Evolutionary conservation across 2,797 vertebrate species (phyloP), one percentile per base, ranked within the genome.

Genomic region (Myotis planiceps): DNA sequence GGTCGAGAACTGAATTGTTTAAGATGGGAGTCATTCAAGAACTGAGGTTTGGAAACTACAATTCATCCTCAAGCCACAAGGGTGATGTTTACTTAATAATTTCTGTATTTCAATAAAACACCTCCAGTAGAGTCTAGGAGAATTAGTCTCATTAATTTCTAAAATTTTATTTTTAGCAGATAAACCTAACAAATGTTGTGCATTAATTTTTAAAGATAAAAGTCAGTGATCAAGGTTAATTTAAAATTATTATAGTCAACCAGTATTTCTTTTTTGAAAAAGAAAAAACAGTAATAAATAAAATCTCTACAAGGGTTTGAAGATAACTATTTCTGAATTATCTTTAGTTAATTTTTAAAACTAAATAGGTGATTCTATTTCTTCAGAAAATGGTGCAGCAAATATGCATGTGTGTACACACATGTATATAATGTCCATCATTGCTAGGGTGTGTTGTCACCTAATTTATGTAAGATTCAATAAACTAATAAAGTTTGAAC

Each of bases 401-500:
- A 55, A 27, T 86, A 47, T 3, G 9, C 32, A 34, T 51, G 23
- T 65, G 9, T 21, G 2, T 53, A 12, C 10, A 55, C 3, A 39
- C 19, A 47, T 45, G 15, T 29, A 42, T 34, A 53, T 2, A 49
- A 9, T 68, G 6, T 21, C 6, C 32, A 71, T 63, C 27, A 21
- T 3, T 71, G 15, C 37, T 49, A 55, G 1, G 66, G 37, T 16
- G 21, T 72, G 13, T 49, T 55, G 19, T 58, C 63, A 81, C 6
- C 49, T 82, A 69, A 81, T 85, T 92, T 82, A 93, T 71, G 53
- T 12, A 92, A 94, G 97, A 92, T 37, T 86, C 68, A 95, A 88
- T 16, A 86, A 27, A 58, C 14, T 75, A 92, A 82, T 72, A 84
- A 85, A 75, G 15, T 60, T 4, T 90, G 32, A 94, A 88, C 29